A percentile compares a stretch with the other conserved stretches of the same genome.
Evolutionary conservation across 2,888 invertebrate species (phyloP).

Genomic region (Cheiracanthium punctorium): DNA sequence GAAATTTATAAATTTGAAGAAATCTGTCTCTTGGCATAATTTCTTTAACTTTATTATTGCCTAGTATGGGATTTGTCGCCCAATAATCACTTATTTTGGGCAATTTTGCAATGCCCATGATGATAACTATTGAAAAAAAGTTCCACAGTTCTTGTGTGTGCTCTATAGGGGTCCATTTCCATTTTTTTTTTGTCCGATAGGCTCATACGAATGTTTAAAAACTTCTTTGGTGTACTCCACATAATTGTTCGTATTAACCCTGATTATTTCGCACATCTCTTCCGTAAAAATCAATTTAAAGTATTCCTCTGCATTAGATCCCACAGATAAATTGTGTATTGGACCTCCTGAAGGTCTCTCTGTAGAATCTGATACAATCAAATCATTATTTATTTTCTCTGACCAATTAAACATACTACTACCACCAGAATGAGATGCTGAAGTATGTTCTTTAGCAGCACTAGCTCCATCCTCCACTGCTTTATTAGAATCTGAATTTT

Average conservation of each 20-base stretch:
- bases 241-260: neutral
- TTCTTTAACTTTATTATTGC: constrained; percentile 3
- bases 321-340: neutral
- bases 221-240: neutral
- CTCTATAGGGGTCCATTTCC: neutral
- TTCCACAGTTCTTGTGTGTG: neutral
- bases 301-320: neutral
- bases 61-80: neutral
- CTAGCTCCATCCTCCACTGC: too few relatives aligned
- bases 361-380: neutral
- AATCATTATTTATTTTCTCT: neutral
- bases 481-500: too few relatives aligned
- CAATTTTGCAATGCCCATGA: constrained; percentile 11
- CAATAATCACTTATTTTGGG: neutral
- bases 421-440: too few relatives aligned
- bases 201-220: neutral
- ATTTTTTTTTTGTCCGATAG: neutral
- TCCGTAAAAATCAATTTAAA: constrained; percentile 9
- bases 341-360: neutral
- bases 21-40: neutral
- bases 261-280: neutral
- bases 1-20: neutral
- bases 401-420: neutral
- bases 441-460: too few relatives aligned
- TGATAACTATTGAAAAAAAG: neutral